Base-by-base conservation (phyloP, 2,113 vertebrate genomes). In the Neoarius graeffei region DNA sequence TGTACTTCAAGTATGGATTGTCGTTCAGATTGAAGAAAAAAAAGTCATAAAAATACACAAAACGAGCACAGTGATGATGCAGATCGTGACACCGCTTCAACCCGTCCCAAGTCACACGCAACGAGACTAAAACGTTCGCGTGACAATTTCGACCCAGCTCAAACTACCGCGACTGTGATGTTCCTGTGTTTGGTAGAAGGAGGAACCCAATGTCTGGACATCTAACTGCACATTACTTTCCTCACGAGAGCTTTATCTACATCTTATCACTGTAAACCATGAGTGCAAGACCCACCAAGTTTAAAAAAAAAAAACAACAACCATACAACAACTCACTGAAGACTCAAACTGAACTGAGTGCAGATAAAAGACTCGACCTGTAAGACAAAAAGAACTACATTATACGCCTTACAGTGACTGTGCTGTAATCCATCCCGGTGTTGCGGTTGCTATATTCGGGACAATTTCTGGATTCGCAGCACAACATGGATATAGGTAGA, bases 211-310 rank as follows among this genome's bases (percentile, higher is more conserved):
- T 5, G 25, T 54, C 76, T 56, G 76, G 50, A 54, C 25, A 54
- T 62, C 56, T 27, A 85, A 85, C 84, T n/a, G 82, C 52, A 84
- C 50, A 56, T 56, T 74, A 71, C 3, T 74, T 74, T 35, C 48
- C 66, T 25, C 30, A 42, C 5, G 20, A 23, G 17, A 52, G 42
- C 27, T 35, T 69, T 86, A 86, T 86, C 85, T 76, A 5, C 8
- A 7, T 20, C 73, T 86, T 80, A 86, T 54, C 42, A 42, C 42
- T 42, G 42, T 4, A 42, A 42, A 42, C 42, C 42, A 42, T 42
- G 42, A 4, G 42, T 42, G 42, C 42, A 42, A 42, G 3, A 42
- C 42, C 42, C 3, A 0, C 42, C 4, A 4, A 42, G 42, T 42
- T 42, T 42, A 42, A 42, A 42, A 42, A 2, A 42, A 42, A 42